A percentile compares a stretch with the other conserved stretches of the same genome.
Conservation (phyloP, 37 sponge, comb jelly and placozoan genomes). For the Amphimedon queenslandica region DNA sequence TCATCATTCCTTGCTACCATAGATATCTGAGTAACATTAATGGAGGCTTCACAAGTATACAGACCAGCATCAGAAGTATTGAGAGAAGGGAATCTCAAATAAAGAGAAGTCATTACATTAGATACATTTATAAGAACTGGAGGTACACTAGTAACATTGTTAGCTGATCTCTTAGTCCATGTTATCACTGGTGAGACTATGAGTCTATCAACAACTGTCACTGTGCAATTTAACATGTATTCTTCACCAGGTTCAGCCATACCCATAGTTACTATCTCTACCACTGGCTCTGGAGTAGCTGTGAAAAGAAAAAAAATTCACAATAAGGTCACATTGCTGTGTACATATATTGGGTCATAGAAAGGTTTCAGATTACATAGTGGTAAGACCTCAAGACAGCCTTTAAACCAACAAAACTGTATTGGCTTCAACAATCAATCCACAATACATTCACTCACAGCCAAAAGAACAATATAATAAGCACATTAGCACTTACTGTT, state of each 20-base stretch:
- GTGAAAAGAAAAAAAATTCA: no score
- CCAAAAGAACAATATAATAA: no score
- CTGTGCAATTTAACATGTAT: neutral
- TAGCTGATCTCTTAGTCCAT: constrained; percentile 1
- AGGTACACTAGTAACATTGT: neutral
- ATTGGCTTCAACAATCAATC: no score
- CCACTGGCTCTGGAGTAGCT: neutral
- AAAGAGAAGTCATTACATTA: no score
- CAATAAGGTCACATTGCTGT: no score
- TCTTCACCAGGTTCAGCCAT: neutral
- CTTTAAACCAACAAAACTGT: no score
- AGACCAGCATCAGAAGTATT: constrained; percentile 10
- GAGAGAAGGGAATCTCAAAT: neutral
- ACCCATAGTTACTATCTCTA: neutral
- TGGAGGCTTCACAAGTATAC: constrained; percentile 2
- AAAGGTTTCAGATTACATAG: no score
- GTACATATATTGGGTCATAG: no score
- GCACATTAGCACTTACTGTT: no score
- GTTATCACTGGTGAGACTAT: neutral
- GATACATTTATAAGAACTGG: neutral
- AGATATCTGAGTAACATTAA: neutral
- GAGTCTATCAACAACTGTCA: neutral
- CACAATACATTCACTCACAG: no score
- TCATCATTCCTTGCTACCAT: neutral
- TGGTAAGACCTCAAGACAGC: no score